These are phyloP conservation scores for Athene cunicularia DNA, from an alignment of 2,113 vertebrate genomes.

Conservation along the genomic window DNA sequence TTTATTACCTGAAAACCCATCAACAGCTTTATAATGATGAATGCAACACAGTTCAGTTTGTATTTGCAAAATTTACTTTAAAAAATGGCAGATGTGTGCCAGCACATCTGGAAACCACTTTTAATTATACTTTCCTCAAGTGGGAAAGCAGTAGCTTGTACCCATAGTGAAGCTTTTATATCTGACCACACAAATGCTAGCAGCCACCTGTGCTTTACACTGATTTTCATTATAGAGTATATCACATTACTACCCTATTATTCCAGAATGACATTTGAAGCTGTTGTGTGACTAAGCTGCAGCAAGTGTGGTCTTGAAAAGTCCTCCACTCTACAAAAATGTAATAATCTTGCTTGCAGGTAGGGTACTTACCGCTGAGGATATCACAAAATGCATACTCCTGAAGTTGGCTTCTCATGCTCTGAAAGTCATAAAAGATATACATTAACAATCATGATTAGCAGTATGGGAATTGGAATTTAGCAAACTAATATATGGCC, in stretches of 20 bases:
- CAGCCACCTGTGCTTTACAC: slow-evolving; percentile 61
- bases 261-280: slow-evolving; percentile 57
- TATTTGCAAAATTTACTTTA: slow-evolving; percentile 40
- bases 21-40: slow-evolving; percentile 35
- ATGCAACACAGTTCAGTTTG: slow-evolving; percentile 10
- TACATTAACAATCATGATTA: background rate
- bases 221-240: slow-evolving; percentile 55
- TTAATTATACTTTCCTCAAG: slow-evolving; percentile 68
- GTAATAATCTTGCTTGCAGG: slow-evolving; percentile 43
- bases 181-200: slow-evolving; percentile 61
- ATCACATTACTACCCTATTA: slow-evolving; percentile 57
- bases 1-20: slow-evolving; percentile 61
- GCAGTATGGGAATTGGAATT: background rate
- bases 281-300: slow-evolving; percentile 50
- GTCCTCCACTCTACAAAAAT: slow-evolving; percentile 35
- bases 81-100: slow-evolving; percentile 31
- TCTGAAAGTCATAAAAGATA: slow-evolving; percentile 57
- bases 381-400: background rate
- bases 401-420: slow-evolving; percentile 17
- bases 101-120: slow-evolving; percentile 72
- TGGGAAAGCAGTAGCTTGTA: slow-evolving; percentile 42
- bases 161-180: slow-evolving; percentile 28
- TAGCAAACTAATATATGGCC: background rate
- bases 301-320: slow-evolving; percentile 61
- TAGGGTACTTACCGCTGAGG: slow-evolving; percentile 46